Evolutionary conservation across 2,888 invertebrate genomes (phyloP).

Genomic region (Cantharis lateralis): DNA sequence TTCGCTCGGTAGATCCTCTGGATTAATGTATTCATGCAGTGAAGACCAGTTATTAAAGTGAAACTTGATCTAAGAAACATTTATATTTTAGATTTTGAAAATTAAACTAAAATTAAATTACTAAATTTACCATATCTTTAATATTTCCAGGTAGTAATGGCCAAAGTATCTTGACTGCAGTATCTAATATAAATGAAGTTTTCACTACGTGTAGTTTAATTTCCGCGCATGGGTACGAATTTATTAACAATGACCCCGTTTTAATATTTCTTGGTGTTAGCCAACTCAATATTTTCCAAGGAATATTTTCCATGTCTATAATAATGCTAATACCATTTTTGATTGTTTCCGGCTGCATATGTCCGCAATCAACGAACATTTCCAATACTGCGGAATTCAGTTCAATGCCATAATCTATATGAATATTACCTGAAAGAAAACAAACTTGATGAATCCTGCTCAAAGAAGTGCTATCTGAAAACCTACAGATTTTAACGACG

Average conservation of each 20-base stretch:
- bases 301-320: constrained; percentile 47
- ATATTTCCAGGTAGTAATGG: constrained; percentile 46
- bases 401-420: neutral
- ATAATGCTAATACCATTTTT: constrained; percentile 51
- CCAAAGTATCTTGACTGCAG: constrained; percentile 45
- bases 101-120: neutral
- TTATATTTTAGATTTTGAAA: neutral
- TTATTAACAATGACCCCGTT: constrained; percentile 39
- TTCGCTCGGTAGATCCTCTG: constrained; percentile 57
- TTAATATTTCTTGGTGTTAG: constrained; percentile 46
- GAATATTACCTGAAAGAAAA: neutral
- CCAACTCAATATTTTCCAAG: constrained; percentile 47
- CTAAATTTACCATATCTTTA: constrained; percentile 4
- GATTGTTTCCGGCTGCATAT: neutral
- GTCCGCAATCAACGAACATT: neutral
- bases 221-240: constrained; percentile 45
- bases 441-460: neutral
- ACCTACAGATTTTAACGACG: constrained; percentile 28
- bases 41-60: constrained; percentile 60
- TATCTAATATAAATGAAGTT: constrained; percentile 42
- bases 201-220: constrained; percentile 49
- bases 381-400: neutral
- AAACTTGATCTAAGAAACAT: constrained; percentile 43
- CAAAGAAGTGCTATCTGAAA: neutral
- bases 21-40: constrained; percentile 58